phyloP scores from a whole-genome alignment of 2,888 invertebrate genomes.

The Cheilosia pagana region DNA sequence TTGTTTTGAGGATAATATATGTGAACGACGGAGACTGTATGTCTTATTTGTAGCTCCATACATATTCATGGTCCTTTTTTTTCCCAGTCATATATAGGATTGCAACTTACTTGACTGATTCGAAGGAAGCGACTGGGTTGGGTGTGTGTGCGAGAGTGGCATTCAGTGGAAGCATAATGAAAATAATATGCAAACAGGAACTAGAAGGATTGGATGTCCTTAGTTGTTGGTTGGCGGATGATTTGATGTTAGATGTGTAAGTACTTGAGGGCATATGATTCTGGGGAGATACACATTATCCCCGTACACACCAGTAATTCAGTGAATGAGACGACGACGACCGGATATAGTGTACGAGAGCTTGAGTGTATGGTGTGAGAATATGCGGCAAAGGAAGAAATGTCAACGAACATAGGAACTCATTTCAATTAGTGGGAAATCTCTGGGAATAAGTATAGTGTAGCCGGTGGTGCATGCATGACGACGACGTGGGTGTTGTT shows the following conservation, averaged over 20 bases:
- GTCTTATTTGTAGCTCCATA: constrained; percentile 37
- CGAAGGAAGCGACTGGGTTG: constrained; percentile 43
- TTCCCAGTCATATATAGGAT: constrained; percentile 38
- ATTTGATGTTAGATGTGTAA: constrained; percentile 71
- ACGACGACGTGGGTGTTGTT: not conserved
- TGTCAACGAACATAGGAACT: constrained; percentile 76
- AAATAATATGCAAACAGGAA: constrained; percentile 74
- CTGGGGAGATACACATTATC: constrained; percentile 22
- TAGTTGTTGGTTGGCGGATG: constrained; percentile 63
- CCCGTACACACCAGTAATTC: constrained; percentile 1
- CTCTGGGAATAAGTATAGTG: constrained; percentile 76
- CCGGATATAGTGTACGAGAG: constrained; percentile 1
- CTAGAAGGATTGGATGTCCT: constrained; percentile 68
- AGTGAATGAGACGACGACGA: constrained; percentile 28
- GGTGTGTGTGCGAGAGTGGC: constrained; percentile 9
- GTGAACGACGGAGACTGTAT: constrained; percentile 24
- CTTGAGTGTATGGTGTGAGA: constrained; percentile 1
- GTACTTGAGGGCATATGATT: constrained; percentile 54
- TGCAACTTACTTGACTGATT: constrained; percentile 74
- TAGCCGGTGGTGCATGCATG: constrained; percentile 4
- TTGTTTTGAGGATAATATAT: constrained; percentile 45
- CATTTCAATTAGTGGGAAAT: constrained; percentile 82
- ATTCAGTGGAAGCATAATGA: constrained; percentile 67
- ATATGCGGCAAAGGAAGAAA: constrained; percentile 28
- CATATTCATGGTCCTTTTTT: constrained; percentile 54